These are phyloP conservation scores for Melanogrammus aeglefinus DNA, from an alignment of 2,797 vertebrate species.

Conservation along the genomic window DNA sequence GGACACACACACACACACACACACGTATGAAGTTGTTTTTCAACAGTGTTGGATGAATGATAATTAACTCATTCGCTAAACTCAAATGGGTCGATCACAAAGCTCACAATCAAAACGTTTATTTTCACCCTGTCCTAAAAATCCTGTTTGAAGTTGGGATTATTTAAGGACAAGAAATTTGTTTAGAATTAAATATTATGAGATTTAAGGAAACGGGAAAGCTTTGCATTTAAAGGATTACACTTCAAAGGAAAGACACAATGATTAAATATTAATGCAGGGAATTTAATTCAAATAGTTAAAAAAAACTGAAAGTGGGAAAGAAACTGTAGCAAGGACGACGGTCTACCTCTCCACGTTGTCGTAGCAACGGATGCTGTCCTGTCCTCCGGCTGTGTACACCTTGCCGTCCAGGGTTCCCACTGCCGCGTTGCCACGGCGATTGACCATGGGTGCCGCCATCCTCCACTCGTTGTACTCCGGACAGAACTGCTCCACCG, in stretches of 20 bases:
- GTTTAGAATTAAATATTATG: neutral
- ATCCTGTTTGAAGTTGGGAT: neutral
- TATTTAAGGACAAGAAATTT: neutral
- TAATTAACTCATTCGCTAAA: neutral
- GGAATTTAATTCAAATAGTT: neutral
- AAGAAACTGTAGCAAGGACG: neutral
- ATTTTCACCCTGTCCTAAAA: slow-evolving; percentile 1
- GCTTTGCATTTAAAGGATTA: neutral
- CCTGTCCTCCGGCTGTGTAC: slow-evolving; percentile 53
- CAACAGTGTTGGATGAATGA: neutral
- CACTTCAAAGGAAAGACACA: neutral
- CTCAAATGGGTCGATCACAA: neutral
- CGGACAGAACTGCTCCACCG: slow-evolving; percentile 58
- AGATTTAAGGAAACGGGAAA: neutral
- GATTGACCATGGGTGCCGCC: slow-evolving; percentile 52
- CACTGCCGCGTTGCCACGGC: slow-evolving; percentile 52
- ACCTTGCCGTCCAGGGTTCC: slow-evolving; percentile 51
- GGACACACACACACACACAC: neutral
- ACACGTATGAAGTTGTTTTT: neutral
- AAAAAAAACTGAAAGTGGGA: neutral
- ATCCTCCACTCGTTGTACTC: slow-evolving; percentile 67
- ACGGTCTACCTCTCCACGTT: slow-evolving; percentile 62
- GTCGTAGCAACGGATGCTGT: slow-evolving; percentile 55
- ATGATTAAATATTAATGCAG: neutral
- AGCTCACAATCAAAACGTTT: neutral